Evolutionary conservation across 1,140 invertebrate genomes (phyloP).

Genomic region (Copidosoma floridanum): DNA sequence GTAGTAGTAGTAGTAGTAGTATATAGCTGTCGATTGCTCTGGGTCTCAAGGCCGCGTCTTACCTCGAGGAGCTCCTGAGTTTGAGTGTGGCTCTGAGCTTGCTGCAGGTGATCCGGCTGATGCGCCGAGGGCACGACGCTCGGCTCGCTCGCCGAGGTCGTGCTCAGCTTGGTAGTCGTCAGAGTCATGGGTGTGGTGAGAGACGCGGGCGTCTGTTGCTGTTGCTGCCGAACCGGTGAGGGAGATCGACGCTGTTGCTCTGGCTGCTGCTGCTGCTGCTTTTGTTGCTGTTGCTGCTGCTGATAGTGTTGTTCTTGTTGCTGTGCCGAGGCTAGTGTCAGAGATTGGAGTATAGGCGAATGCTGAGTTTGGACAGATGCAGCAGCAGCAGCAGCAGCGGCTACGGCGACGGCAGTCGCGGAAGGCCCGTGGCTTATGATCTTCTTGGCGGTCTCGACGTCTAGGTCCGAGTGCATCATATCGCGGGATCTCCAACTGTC

Average conservation of each 20-base stretch:
- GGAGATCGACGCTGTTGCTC: too few relatives aligned
- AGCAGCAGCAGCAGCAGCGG: neutral
- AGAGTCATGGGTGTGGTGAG: conserved; percentile 29
- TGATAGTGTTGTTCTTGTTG: conserved; percentile 2
- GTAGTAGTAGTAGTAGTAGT: too few relatives aligned
- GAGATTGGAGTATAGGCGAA: neutral
- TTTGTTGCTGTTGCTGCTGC: conserved; percentile 15
- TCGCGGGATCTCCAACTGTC: conserved; percentile 55
- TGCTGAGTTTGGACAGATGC: conserved; percentile 1
- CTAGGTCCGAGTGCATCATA: conserved; percentile 48
- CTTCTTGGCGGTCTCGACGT: conserved; percentile 37
- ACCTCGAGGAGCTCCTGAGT: conserved; percentile 56
- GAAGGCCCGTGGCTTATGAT: conserved; percentile 32
- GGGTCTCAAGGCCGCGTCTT: too few relatives aligned
- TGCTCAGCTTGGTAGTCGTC: conserved; percentile 26
- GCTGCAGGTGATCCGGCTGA: conserved; percentile 43
- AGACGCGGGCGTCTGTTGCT: conserved; percentile 3
- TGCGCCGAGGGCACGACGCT: conserved; percentile 30
- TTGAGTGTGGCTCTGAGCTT: conserved; percentile 50
- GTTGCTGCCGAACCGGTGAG: too few relatives aligned
- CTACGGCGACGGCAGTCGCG: conserved; percentile 26
- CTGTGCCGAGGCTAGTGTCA: neutral
- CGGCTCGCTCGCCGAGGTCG: conserved; percentile 29
- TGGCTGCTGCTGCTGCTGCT: neutral
- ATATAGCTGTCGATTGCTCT: too few relatives aligned